Evolutionary conservation across 2,888 invertebrate genomes (phyloP), one percentile per base, ranked within the genome.

Genomic region (Philonicus albiceps): DNA sequence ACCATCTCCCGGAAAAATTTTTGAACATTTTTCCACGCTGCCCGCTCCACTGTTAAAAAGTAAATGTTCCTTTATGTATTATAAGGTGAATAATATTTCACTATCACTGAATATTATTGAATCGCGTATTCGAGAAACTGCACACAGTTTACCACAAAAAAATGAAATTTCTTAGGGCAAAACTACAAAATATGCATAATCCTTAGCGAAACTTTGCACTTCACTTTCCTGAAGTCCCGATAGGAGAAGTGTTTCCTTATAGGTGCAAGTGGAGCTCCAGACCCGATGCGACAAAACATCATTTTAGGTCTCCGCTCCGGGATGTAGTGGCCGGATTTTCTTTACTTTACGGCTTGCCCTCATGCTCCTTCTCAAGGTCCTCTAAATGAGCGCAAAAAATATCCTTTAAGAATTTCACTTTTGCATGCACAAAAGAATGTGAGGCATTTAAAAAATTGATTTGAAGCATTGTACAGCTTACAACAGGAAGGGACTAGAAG

Each of bases 1-100:
- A 75, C 88, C 88, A 88, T 83, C 87, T 88, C n/a, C 85, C 88
- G 11, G 88, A 40, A 43, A 88, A 87, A 75, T 80, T 85, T 81
- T 87, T 88, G 72, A 88, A 87, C 88, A 88, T 88, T 83, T 86
- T 87, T 6, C 64, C 37, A 40, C 74, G 30, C 7, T 13, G 22
- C 55, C 22, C 19, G 16, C 31, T 81, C n/a, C 19, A 40, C 31
- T 11, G 37, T 43, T n/a, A 76, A 76, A 76, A 76, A 76, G 11
- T 27, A 64, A 27, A 11, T 19, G 64, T 64, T 49, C n/a, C 27
- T 64, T 27, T 64, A 64, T 19, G 22, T 64, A 13, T 64, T 64
- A 7, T 19, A 43, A 43, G 34, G 76, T 76, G 40, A 31, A 34
- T 40, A 76, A 37, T 75, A 37, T 40, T 22, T 76, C 76, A 76